These are phyloP conservation scores for Florisuga fusca DNA, from an alignment of 2,797 vertebrate species.

Conservation along the genomic window DNA sequence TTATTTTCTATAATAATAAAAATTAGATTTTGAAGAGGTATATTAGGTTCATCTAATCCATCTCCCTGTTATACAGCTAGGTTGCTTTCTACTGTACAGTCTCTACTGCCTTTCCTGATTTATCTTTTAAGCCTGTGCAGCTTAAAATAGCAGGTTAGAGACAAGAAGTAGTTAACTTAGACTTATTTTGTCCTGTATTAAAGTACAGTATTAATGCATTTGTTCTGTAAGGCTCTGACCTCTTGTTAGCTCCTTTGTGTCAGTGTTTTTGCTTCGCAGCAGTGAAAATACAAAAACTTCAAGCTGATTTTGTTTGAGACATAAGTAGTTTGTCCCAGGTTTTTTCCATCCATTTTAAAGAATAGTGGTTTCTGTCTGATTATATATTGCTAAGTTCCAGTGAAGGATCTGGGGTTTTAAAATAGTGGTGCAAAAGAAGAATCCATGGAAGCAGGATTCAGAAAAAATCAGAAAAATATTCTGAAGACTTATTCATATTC, in stretches of 20 bases:
- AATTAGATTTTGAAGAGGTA: neutral
- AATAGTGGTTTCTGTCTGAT: neutral
- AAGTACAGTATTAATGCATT: neutral
- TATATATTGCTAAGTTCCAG: neutral
- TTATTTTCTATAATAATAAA: slow-evolving; percentile 8
- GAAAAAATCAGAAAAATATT: neutral
- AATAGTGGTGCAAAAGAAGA: neutral
- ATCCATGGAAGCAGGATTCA: neutral
- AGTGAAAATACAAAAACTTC: neutral
- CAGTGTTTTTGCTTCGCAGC: neutral
- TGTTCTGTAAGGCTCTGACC: neutral
- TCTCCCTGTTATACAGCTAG: neutral
- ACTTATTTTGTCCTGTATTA: neutral
- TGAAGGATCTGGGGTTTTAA: neutral
- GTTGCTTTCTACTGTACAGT: neutral
- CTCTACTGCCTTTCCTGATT: neutral
- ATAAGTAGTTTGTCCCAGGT: neutral
- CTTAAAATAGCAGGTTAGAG: neutral
- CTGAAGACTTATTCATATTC: neutral
- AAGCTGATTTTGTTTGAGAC: neutral
- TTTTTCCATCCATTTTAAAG: neutral
- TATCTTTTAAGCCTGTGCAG: neutral
- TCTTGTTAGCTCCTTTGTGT: neutral
- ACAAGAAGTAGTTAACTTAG: neutral
- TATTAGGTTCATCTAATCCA: neutral